phyloP scores from a whole-genome alignment of 92 coral and sea anemone genomes.

The Desmophyllum pertusum region DNA sequence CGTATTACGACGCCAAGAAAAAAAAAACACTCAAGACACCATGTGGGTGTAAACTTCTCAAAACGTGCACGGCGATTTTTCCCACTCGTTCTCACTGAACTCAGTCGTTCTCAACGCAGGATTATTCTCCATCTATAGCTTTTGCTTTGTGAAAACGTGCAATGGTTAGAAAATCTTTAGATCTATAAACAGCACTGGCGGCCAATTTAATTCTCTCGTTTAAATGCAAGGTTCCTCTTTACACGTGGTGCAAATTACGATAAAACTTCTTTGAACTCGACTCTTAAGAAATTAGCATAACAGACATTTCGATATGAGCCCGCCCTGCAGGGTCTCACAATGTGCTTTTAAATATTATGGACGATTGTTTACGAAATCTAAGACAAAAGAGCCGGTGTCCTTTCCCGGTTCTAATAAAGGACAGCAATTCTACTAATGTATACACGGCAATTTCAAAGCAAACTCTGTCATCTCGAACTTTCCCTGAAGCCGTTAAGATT shows the following conservation, averaged over 20 bases:
- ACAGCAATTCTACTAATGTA: slow-evolving; percentile 5
- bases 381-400: slow-evolving; percentile 51
- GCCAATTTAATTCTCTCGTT: background rate
- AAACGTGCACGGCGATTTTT: slow-evolving; percentile 20
- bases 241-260: slow-evolving; percentile 39
- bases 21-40: slow-evolving; percentile 16
- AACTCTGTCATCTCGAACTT: background rate
- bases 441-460: slow-evolving; percentile 18
- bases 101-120: background rate
- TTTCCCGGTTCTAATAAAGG: slow-evolving; percentile 36
- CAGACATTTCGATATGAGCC: slow-evolving; percentile 31
- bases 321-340: slow-evolving; percentile 43
- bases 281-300: slow-evolving; percentile 40
- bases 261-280: background rate
- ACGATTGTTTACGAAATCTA: slow-evolving; percentile 51
- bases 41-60: slow-evolving; percentile 19
- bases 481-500: background rate
- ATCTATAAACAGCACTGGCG: background rate
- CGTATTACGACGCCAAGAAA: slow-evolving; percentile 14
- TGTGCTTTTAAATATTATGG: slow-evolving; percentile 39
- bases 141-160: background rate
- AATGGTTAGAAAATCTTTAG: background rate
- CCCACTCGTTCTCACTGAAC: too few relatives aligned
- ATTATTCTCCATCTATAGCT: too few relatives aligned
- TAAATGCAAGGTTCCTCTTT: background rate